Evolutionary conservation across 2,797 vertebrate species (phyloP).

Genomic region (Centroberyx gerrardi): DNA sequence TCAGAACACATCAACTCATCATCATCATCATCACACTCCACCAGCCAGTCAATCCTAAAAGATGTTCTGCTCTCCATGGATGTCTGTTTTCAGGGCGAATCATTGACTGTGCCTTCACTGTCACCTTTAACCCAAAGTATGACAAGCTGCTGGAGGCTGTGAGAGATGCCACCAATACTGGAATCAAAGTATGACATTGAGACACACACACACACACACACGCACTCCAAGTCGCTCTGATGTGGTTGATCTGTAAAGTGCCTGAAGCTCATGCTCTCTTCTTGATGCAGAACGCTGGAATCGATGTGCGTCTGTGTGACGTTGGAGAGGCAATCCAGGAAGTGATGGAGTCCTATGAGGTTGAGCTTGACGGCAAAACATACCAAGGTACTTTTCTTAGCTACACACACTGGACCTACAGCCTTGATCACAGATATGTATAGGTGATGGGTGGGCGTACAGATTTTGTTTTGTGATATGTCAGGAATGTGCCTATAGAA

Average conservation of each 20-base stretch:
- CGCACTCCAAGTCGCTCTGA: no score
- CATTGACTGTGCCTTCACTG: constrained; percentile 99
- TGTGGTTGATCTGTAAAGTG: not conserved
- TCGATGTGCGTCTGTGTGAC: constrained; percentile 98
- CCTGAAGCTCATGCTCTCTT: not conserved
- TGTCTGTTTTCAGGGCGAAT: constrained; percentile 90
- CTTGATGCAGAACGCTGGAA: constrained; percentile 91
- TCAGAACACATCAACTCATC: no score
- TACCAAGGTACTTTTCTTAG: constrained; percentile 89
- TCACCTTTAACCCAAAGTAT: constrained; percentile 99
- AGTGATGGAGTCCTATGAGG: constrained; percentile 99
- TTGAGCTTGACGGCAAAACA: constrained; percentile 98
- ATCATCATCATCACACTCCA: no score
- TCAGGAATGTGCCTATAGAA: no score
- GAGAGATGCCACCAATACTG: constrained; percentile 98
- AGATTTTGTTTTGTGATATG: not conserved
- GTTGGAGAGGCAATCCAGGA: constrained; percentile 98
- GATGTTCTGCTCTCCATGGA: not conserved
- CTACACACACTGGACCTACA: no score
- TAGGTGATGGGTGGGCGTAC: no score
- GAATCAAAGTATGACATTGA: constrained; percentile 91
- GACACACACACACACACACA: not conserved
- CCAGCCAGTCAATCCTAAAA: not conserved
- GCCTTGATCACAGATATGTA: no score
- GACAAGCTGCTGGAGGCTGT: constrained; percentile 98